phyloP scores from a whole-genome alignment of 2,113 vertebrate species.

The Oryzias curvinotus region DNA sequence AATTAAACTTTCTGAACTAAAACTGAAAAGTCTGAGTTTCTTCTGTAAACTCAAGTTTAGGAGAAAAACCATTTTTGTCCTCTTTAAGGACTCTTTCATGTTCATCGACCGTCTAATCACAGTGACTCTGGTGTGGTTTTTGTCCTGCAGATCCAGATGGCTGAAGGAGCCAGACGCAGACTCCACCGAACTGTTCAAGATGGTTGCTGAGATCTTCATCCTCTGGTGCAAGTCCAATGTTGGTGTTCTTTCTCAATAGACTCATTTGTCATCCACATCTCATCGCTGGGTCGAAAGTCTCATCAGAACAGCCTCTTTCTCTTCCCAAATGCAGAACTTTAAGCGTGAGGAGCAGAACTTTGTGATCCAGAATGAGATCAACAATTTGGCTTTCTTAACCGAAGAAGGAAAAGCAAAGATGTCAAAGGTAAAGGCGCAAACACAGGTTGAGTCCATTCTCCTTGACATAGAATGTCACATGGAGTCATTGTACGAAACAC shows the following conservation, averaged over 20 bases:
- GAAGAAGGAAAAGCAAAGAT: slow-evolving; percentile 93
- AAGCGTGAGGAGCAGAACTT: slow-evolving; percentile 99
- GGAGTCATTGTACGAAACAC: no score
- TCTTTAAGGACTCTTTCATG: no score
- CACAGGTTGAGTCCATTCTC: not conserved
- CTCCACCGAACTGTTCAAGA: slow-evolving; percentile 93
- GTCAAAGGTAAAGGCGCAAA: slow-evolving; percentile 86
- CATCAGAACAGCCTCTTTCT: not conserved
- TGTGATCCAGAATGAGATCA: slow-evolving; percentile 99
- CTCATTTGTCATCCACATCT: no score
- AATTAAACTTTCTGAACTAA: no score
- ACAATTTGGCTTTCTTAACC: slow-evolving; percentile 95
- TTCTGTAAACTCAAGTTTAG: no score
- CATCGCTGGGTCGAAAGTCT: not conserved
- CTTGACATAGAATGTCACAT: no score
- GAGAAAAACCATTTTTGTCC: no score
- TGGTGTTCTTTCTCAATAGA: slow-evolving; percentile 50
- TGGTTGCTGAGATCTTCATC: slow-evolving; percentile 98
- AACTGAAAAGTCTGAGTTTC: no score
- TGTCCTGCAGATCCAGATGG: slow-evolving; percentile 86
- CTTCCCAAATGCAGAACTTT: slow-evolving; percentile 84
- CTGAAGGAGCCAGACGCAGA: slow-evolving; percentile 88
- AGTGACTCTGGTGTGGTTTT: not conserved
- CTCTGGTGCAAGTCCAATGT: slow-evolving; percentile 98
- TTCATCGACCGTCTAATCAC: no score